Evolutionary conservation across 2,113 vertebrate species (phyloP), one percentile per base, ranked within the genome.

Genomic region (Corythornis vintsioides): DNA sequence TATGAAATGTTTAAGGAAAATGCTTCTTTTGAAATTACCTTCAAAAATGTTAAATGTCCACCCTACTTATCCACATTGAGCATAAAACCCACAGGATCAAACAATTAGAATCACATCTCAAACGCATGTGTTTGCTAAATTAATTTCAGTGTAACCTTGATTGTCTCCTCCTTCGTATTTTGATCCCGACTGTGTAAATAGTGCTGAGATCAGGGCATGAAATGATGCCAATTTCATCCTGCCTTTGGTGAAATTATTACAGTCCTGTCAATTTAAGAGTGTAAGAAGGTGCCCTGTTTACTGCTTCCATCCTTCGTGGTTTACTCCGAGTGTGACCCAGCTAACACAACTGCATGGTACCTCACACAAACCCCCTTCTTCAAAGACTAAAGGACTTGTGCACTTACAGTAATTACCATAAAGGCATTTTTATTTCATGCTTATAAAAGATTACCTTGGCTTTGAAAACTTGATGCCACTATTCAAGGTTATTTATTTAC

Each of bases 401-500:
- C 64, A 31, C 60, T 93, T 78, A 69, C 2, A 66, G n/a, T 50
- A 88, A 95, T 63, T 92, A 63, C 88, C 80, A 61, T 80, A 81
- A 94, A 88, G 83, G 63, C 43, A 85, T 83, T 94, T 96, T 84
- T 94, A 89, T 91, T 96, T 84, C 72, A 48, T 38, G 79, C 33
- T 91, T 93, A 59, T 86, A 85, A 93, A 86, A 93, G 80, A 93
- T 86, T 88, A 89, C 75, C 64, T 89, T 92, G 87, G 50, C 86
- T 96, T 95, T 82, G 86, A 95, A 94, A 95, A 67, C 65, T 70
- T 94, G 52, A 85, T 93, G 84, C 73, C 76, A 64, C 64, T 69
- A 69, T 67, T 40, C 59, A 80, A 95, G 81, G 77, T 91, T 92
- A 93, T 93, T 94, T 96, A 93, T 84, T 94, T 89, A 86, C 83